Evolutionary conservation across 2,888 invertebrate species (phyloP).

Genomic region (Agonopterix subpropinquella): DNA sequence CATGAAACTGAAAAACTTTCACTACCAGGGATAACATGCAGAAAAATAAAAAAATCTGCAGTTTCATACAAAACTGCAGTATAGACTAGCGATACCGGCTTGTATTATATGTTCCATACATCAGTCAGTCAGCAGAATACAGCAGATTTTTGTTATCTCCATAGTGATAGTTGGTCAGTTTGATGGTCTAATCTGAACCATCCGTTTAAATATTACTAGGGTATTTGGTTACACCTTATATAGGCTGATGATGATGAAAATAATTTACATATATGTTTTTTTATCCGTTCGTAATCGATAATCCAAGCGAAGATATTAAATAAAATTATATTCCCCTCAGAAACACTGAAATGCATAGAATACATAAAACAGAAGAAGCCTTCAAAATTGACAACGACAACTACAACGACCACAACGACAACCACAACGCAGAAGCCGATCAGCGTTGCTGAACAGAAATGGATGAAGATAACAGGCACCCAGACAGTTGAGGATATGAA

Average conservation of each 20-base stretch:
- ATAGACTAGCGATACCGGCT: no score
- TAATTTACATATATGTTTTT: not conserved
- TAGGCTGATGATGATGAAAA: not conserved
- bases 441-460: not conserved
- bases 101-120: not conserved
- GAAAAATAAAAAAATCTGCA: no score
- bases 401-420: conserved; percentile 6
- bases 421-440: conserved; percentile 4
- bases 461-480: not conserved
- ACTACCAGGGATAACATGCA: no score
- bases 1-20: no score
- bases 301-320: not conserved
- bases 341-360: conserved; percentile 1
- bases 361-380: conserved; percentile 5
- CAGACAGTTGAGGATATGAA: not conserved
- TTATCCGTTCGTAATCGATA: not conserved
- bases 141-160: not conserved
- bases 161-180: no score
- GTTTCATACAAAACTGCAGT: no score
- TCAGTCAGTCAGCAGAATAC: no score
- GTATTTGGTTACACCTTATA: no score
- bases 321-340: not conserved
- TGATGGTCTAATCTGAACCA: no score
- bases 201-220: no score
- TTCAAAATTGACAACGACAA: not conserved